Conservation (phyloP, 2,888 invertebrate species). For the Micoletzkya japonica region DNA sequence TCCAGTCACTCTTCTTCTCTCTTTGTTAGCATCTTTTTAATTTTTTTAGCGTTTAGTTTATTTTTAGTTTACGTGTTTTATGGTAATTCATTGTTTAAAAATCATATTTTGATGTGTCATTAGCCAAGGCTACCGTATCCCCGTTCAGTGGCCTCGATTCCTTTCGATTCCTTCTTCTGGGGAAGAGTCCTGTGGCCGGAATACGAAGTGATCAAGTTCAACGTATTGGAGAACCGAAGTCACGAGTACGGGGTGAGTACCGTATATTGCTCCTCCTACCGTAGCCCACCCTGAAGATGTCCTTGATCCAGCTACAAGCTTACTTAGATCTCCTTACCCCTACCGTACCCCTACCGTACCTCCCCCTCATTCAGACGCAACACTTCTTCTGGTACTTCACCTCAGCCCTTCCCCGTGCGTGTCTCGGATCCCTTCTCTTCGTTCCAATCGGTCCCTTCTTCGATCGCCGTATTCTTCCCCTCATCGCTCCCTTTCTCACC, state of each 20-base stretch:
- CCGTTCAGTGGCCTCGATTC: constrained; percentile 76
- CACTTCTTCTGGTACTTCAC: constrained; percentile 98
- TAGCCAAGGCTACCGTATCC: constrained; percentile 66
- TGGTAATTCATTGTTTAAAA: constrained; percentile 6
- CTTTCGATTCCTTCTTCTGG: constrained; percentile 92
- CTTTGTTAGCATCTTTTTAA: no score
- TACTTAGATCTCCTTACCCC: background rate
- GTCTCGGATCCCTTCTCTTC: constrained; percentile 80
- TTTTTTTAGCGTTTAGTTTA: background rate
- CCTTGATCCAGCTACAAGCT: background rate
- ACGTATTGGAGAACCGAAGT: constrained; percentile 89
- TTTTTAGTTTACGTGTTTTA: background rate
- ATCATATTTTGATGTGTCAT: constrained; percentile 10
- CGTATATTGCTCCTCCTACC: background rate
- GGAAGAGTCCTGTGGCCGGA: constrained; percentile 87
- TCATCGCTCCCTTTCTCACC: constrained; percentile 65
- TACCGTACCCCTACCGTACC: background rate
- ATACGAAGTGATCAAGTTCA: constrained; percentile 94
- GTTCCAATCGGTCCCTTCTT: constrained; percentile 69
- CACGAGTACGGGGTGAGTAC: constrained; percentile 86
- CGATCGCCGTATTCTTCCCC: constrained; percentile 69
- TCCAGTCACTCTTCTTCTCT: background rate
- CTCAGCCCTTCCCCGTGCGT: constrained; percentile 88
- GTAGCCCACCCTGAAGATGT: background rate
- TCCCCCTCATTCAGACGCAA: constrained; percentile 73